Evolutionary conservation across 2,797 vertebrate species (phyloP), one percentile per base, ranked within the genome.

Genomic region (Gouania willdenowi): DNA sequence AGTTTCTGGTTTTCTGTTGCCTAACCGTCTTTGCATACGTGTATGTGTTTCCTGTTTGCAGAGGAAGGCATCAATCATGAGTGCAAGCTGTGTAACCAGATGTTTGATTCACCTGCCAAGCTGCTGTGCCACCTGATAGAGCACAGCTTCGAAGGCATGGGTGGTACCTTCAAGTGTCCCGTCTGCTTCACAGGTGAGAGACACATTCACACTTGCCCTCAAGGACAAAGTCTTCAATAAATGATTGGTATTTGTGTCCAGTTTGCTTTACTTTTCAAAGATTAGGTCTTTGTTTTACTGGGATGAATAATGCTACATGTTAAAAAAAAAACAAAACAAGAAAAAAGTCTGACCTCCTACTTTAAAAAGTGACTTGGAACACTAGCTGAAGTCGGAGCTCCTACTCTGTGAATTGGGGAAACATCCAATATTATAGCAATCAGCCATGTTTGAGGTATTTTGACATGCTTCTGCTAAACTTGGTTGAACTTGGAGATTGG

Each of bases 81-180:
- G 88, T 99, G 96, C 91, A 99, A 99, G 92, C 95, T 99, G 92
- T 99, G 96, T 90, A 99, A 98, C 93, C 96, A 99, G 95, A 99
- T 96, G 93, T 99, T 99, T 86, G 96, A 99, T 87, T 99, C 96
- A 84, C 96, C 96, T 29, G 96, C 96, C 88, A 99, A 99, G 90
- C 95, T 99, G 81, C 91, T 98, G 66, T 99, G 96, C 88, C 96
- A 98, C 92, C 94, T 99, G 92, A 99, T 99, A 71, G 95, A 98
- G 87, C 96, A 99, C 91, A 99, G 96, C 91, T 99, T 99, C 36
- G 96, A 99, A 91, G 96, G 96, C 86, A 98, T 99, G 96, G 96
- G 96, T 63, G 96, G 96, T 84, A 99, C 96, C 85, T 99, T 99
- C 91, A 99, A 99, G 90, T 99, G 96, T 89, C 96, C 96, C 34